Conservation (phyloP, 2,113 vertebrate species). For the Podarcis muralis region DNA sequence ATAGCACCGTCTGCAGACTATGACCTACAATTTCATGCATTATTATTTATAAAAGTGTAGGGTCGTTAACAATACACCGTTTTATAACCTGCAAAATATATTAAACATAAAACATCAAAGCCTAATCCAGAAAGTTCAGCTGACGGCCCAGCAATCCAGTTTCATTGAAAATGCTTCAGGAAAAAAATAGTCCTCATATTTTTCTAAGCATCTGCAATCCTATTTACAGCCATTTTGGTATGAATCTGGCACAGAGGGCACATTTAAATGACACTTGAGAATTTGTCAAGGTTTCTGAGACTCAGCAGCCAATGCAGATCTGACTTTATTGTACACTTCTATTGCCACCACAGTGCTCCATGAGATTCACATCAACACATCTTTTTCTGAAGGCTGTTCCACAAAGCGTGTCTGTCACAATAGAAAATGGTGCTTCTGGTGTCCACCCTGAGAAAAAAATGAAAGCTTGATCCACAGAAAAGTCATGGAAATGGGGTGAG, state of each 20-base stretch:
- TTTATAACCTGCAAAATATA: conserved; percentile 21
- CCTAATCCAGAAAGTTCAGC: conserved; percentile 2
- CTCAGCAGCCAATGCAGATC: not conserved
- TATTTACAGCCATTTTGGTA: not conserved
- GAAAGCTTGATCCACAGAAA: not conserved
- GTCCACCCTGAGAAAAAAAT: not conserved
- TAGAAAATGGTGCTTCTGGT: not conserved
- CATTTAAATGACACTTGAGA: not conserved
- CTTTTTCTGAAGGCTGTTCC: not conserved
- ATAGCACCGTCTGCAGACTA: conserved; percentile 21
- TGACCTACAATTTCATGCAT: conserved; percentile 21
- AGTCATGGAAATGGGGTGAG: too few relatives aligned
- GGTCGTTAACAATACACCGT: not conserved
- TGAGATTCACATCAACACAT: not conserved
- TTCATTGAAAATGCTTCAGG: not conserved
- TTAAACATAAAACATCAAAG: conserved; percentile 24
- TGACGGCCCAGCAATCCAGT: not conserved
- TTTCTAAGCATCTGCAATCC: not conserved
- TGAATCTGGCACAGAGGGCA: not conserved
- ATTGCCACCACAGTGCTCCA: not conserved
- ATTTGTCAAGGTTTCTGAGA: not conserved
- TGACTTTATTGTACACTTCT: not conserved
- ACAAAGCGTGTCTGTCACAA: not conserved
- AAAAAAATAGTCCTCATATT: not conserved
- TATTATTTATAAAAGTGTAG: conserved; percentile 50